Conservation (phyloP, 2,113 vertebrate genomes). For the Thamnaconus septentrionalis region DNA sequence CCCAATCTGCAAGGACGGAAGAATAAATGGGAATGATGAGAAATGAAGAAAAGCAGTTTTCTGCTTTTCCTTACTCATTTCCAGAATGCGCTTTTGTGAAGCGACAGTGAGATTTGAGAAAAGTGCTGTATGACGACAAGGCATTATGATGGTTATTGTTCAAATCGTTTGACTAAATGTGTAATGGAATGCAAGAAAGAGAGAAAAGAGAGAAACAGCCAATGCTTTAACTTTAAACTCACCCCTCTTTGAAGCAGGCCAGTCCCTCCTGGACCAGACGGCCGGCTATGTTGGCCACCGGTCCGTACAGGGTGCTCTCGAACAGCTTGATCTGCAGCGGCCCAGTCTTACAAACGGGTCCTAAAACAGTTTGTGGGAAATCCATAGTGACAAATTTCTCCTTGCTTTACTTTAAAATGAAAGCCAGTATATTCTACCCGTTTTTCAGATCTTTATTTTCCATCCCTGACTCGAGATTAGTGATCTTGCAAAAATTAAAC, state of each 20-base stretch:
- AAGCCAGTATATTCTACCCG: too few species aligned
- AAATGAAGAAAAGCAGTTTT: background rate
- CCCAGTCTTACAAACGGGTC: background rate
- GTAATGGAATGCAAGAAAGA: background rate
- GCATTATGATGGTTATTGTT: too few species aligned
- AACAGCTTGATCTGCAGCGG: conserved; percentile 61
- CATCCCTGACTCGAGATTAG: too few species aligned
- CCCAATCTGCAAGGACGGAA: conserved; percentile 15
- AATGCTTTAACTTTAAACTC: conserved; percentile 5
- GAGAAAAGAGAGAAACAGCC: background rate
- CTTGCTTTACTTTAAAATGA: too few species aligned
- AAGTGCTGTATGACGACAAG: too few species aligned
- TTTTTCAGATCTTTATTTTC: too few species aligned
- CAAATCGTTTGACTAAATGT: too few species aligned
- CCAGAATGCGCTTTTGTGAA: too few species aligned
- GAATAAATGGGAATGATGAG: background rate
- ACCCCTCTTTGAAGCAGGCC: conserved; percentile 60
- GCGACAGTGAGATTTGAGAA: too few species aligned
- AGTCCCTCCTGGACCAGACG: conserved; percentile 64
- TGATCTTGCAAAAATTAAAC: too few species aligned
- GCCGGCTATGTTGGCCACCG: conserved; percentile 46
- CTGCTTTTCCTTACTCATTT: too few species aligned
- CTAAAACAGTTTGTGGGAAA: conserved; percentile 14
- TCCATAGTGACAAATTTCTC: too few species aligned
- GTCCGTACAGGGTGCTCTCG: conserved; percentile 22